Evolutionary conservation across 2,797 vertebrate genomes (phyloP), one percentile per base, ranked within the genome.

Genomic region (Balearica regulorum): DNA sequence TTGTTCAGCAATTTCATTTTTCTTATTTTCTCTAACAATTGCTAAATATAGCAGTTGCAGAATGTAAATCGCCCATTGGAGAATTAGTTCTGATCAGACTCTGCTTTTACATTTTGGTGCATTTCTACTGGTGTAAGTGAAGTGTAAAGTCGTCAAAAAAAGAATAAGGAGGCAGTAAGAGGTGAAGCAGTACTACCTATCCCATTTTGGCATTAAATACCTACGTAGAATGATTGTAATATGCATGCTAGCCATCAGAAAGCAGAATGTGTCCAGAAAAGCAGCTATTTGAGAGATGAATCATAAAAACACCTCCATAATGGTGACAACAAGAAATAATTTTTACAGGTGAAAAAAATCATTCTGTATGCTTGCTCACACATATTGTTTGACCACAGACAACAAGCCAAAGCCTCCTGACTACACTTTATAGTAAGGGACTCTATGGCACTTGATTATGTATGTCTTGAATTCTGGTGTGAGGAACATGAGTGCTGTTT

Each of bases 1-100:
- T 90, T 95, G 68, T 73, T 94, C 83, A 82, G 68, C n/a, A 64
- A 46, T 86, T 93, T 83, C 3, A 49, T 72, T 96, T 95, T 83
- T 78, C 54, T 58, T 93, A 91, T 93, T 93, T 96, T 86, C 54
- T 66, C 57, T 75, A 94, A 72, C 17, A 76, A 66, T 54, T 86
- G 48, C 43, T 79, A 95, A 96, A 94, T 92, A 84, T 49, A 95
- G 35, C 57, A 31, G 10, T 64, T 77, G 29, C 65, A 93, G 69
- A 90, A 80, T 54, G 11, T 85, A 89, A 92, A 83, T 87, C 93
- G 24, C 53, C 24, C 33, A 24, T 26, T 90, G 77, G 64, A 90
- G 64, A 92, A 57, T 37, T 54, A 80, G 22, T 62, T 84, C 53
- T 89, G 41, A 77, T 89, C 33, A 83, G 68, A 64, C 7, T 49